Conservation (phyloP, 2,113 vertebrate species). For the Himantopus leucocephalus region DNA sequence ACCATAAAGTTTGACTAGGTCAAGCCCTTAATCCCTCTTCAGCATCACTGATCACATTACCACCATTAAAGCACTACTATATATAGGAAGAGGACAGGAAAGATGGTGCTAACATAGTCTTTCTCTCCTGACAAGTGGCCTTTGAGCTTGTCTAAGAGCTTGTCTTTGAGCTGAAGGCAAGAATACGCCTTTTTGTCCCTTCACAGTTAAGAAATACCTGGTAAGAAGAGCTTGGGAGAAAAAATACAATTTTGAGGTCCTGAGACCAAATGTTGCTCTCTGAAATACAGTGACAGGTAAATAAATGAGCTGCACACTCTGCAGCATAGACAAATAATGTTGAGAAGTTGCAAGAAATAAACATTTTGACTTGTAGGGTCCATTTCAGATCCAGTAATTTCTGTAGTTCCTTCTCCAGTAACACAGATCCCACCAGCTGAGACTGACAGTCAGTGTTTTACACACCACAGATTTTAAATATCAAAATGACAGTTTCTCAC, state of each 20-base stretch:
- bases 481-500: slow-evolving; percentile 65
- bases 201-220: neutral
- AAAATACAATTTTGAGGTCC: neutral
- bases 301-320: neutral
- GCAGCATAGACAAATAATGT: neutral
- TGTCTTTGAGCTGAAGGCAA: neutral
- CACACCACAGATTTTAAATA: slow-evolving; percentile 65
- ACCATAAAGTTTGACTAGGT: slow-evolving; percentile 26
- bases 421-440: slow-evolving; percentile 11
- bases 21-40: neutral
- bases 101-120: neutral
- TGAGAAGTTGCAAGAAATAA: neutral
- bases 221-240: neutral
- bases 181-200: neutral
- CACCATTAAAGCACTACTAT: neutral
- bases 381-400: slow-evolving; percentile 17
- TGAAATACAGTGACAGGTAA: neutral
- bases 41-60: neutral
- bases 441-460: slow-evolving; percentile 48
- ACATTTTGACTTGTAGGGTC: slow-evolving; percentile 4
- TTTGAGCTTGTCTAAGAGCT: neutral
- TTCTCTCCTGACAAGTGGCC: neutral
- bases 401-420: neutral
- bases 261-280: neutral
- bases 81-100: neutral